A percentile compares a stretch with the other conserved stretches of the same genome.
Evolutionary conservation across 2,797 vertebrate species (phyloP).

Genomic region (Denticeps clupeoides): DNA sequence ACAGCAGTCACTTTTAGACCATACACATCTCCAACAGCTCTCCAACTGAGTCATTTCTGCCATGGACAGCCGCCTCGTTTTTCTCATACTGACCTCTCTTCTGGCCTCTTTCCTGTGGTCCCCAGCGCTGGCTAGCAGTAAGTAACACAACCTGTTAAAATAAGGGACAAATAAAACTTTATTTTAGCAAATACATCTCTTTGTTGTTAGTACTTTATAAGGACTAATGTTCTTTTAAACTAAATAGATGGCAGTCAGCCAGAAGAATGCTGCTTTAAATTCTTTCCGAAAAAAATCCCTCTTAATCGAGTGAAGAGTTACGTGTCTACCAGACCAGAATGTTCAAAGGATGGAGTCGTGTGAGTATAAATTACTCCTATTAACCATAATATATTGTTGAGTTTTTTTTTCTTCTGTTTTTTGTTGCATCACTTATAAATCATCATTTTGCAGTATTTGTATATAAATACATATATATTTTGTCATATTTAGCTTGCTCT

Average conservation of each 20-base stretch:
- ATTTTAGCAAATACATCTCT: not conserved
- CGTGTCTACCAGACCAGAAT: not conserved
- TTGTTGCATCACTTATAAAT: not conserved
- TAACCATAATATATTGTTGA: not conserved
- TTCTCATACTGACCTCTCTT: not conserved
- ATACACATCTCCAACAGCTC: no score
- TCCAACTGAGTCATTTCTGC: no score
- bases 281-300: not conserved
- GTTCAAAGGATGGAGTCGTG: not conserved
- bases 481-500: no score
- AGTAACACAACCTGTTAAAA: not conserved
- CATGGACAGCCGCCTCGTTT: no score
- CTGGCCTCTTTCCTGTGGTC: not conserved
- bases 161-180: not conserved
- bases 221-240: not conserved
- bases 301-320: rapidly evolving
- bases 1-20: no score
- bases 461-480: not conserved
- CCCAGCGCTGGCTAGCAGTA: not conserved
- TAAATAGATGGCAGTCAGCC: conserved; percentile 2
- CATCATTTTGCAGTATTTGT: not conserved
- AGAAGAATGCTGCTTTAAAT: conserved; percentile 11
- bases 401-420: conserved; percentile 5
- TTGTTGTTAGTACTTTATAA: not conserved
- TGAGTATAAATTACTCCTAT: not conserved